phyloP scores from a whole-genome alignment of 1,140 invertebrate species.

The Drosophila bipectinata region DNA sequence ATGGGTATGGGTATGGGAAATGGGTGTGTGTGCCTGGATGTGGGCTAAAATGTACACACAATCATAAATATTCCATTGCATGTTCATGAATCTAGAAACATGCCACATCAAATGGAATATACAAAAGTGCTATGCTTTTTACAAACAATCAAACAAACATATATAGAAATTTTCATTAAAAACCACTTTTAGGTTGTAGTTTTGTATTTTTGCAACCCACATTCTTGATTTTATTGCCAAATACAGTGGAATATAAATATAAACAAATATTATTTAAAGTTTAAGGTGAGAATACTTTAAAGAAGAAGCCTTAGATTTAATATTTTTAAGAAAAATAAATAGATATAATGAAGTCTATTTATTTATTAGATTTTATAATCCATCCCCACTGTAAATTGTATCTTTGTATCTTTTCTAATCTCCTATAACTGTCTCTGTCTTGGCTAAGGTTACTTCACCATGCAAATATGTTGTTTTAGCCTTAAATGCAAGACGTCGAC shows the following conservation, averaged over 20 bases:
- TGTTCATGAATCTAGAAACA: conserved; percentile 6
- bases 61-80: conserved; percentile 21
- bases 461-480: conserved; percentile 75
- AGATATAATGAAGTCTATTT: background rate
- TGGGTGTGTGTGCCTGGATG: conserved; percentile 36
- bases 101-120: conserved; percentile 21
- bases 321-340: background rate
- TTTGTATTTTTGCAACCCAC: conserved; percentile 64
- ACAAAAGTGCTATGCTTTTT: conserved; percentile 2
- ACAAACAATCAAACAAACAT: conserved; percentile 35
- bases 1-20: conserved; percentile 28
- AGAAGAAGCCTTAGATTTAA: background rate
- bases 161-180: conserved; percentile 69
- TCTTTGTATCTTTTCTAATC: background rate
- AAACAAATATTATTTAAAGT: background rate
- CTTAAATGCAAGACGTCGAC: conserved; percentile 62
- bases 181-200: conserved; percentile 71
- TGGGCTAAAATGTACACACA: conserved; percentile 29
- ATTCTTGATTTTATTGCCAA: conserved; percentile 50
- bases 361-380: background rate
- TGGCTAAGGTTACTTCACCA: conserved; percentile 67
- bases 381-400: conserved; percentile 13
- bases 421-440: conserved; percentile 36
- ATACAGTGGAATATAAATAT: conserved; percentile 31
- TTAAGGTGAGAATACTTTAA: background rate